Evolutionary conservation across 2,888 invertebrate species (phyloP), one percentile per base, ranked within the genome.

Genomic region (Coelopa pilipes): DNA sequence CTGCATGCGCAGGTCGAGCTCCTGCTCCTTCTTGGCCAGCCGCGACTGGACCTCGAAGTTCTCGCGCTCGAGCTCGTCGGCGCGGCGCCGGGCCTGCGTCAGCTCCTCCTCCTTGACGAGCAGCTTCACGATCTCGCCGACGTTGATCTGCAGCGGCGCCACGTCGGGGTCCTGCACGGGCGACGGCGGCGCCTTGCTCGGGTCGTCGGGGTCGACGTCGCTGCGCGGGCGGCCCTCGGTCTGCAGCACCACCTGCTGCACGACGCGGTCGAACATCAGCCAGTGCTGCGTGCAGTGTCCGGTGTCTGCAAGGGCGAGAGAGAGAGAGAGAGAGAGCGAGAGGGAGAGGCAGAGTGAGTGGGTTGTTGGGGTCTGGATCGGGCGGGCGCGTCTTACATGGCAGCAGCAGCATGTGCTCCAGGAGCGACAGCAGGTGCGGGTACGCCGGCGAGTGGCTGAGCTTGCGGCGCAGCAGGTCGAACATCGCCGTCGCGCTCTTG

Each of bases 101-200:
- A 98, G 88, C 84, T 97, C 96, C 84, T 97, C 96, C 87, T 98
- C 98, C 87, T 96, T 97, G 17, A 97, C 97, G 78, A 98, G 88
- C 81, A 96, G 89, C 79, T 95, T 95, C 4, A 97, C 95, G 74
- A 97, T 92, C 88, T 96, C 95, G 78, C 93, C 93, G 5, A 98
- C 97, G 85, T 97, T 96, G 75, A 98, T 96, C 75, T 95, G 92
- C 34, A 97, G 89, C 0, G 96, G 94, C 0, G 95, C 91, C 15
- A 94, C 92, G 83, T 97, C 97, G 4, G 95, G 95, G 86, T 97
- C 94, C 81, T 92, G 92, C 1, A 83, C 79, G 0, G 81, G 88
- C 7, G 77, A 79, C 5, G 81, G 88, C 24, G 79, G 77, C 62
- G 82, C 83, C 71, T 86, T 90, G 88, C 79, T 84, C 59, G 82